A percentile compares a stretch with the other conserved stretches of the same genome.
Conservation (phyloP, 1,140 invertebrate species). For the Scaptomyza pallida region DNA sequence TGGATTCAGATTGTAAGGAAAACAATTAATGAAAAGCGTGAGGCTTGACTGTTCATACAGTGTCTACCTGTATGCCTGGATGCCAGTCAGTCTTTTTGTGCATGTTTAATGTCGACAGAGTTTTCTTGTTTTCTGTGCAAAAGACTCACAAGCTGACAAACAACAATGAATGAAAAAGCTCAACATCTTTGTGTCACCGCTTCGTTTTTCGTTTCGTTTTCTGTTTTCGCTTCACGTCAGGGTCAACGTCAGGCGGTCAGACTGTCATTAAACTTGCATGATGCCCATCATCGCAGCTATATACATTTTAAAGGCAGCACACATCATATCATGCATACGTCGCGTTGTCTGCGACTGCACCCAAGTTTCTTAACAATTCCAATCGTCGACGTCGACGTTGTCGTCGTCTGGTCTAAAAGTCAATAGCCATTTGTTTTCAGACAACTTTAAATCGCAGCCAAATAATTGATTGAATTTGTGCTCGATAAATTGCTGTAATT, state of each 20-base stretch:
- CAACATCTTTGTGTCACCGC: constrained; percentile 22
- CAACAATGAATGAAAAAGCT: constrained; percentile 20
- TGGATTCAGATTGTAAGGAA: constrained; percentile 35
- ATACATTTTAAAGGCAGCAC: constrained; percentile 31
- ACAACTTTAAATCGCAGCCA: constrained; percentile 24
- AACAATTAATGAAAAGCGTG: constrained; percentile 37
- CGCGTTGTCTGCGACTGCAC: constrained; percentile 36
- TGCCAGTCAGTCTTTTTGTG: constrained; percentile 36
- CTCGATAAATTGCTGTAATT: constrained; percentile 66
- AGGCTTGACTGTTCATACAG: not conserved
- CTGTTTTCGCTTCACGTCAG: constrained; percentile 10
- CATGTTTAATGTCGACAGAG: constrained; percentile 28
- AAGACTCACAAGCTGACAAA: constrained; percentile 19
- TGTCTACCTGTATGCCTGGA: constrained; percentile 6
- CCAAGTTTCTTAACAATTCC: too few relatives aligned
- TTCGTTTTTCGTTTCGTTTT: not conserved
- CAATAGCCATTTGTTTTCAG: constrained; percentile 18
- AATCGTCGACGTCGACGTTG: too few relatives aligned
- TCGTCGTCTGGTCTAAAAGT: constrained; percentile 26
- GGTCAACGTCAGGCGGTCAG: constrained; percentile 42
- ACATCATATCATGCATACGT: constrained; percentile 42
- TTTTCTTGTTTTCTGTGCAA: constrained; percentile 7
- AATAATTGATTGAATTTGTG: constrained; percentile 63
- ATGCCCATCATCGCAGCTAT: constrained; percentile 16
- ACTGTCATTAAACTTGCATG: constrained; percentile 49